Conservation (phyloP, 2,888 invertebrate species). For the Stegana nigrithorax region DNA sequence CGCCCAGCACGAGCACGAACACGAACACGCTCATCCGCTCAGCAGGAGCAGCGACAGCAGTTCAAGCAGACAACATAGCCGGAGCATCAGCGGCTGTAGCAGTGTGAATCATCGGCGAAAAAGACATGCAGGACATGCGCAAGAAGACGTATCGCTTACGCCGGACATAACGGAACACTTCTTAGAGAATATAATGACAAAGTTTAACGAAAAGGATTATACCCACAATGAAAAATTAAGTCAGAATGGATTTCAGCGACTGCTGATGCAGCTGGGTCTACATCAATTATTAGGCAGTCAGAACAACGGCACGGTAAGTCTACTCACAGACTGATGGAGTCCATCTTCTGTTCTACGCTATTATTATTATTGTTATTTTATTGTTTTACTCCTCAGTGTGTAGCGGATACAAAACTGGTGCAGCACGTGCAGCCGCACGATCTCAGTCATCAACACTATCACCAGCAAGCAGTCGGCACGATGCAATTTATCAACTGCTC, state of each 20-base stretch:
- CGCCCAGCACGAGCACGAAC: slow-evolving; percentile 15
- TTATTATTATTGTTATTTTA: not conserved
- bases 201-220: slow-evolving; percentile 70
- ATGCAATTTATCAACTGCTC: slow-evolving; percentile 33
- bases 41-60: slow-evolving; percentile 9
- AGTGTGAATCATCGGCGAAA: slow-evolving; percentile 44
- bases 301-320: slow-evolving; percentile 43
- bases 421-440: slow-evolving; percentile 55
- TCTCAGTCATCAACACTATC: slow-evolving; percentile 36
- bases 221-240: slow-evolving; percentile 64
- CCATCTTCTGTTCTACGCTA: too few species aligned
- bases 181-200: slow-evolving; percentile 75
- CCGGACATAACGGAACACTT: slow-evolving; percentile 72
- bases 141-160: slow-evolving; percentile 43
- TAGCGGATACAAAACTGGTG: slow-evolving; percentile 48
- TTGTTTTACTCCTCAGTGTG: slow-evolving; percentile 49
- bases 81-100: slow-evolving; percentile 22
- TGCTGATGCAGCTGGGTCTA: slow-evolving; percentile 74
- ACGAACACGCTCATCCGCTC: slow-evolving; percentile 23
- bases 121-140: slow-evolving; percentile 60
- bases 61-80: too few species aligned
- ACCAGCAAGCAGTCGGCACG: slow-evolving; percentile 27
- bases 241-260: slow-evolving; percentile 75
- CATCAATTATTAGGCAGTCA: slow-evolving; percentile 68
- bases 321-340: not conserved